phyloP scores from a whole-genome alignment of 2,797 vertebrate species.

The Alcedo quadribrachys region DNA sequence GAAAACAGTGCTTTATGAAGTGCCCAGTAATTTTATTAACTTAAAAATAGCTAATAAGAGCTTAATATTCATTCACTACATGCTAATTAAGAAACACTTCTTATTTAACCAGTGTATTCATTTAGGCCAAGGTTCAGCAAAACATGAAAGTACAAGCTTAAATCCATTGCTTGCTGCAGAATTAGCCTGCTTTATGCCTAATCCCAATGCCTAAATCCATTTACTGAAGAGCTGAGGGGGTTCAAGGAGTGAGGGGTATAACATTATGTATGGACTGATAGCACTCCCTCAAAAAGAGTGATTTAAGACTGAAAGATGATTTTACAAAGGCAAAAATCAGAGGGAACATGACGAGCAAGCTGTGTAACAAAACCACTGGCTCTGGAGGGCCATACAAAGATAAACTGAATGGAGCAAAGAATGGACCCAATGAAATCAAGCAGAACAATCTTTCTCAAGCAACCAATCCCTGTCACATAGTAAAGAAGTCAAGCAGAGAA shows the following conservation, averaged over 20 bases:
- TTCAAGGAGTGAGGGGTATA: not conserved
- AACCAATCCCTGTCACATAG: not conserved
- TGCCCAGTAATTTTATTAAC: conserved; percentile 10
- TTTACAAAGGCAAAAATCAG: not conserved
- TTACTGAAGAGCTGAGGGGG: not conserved
- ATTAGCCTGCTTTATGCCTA: conserved; percentile 20
- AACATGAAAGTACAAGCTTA: conserved; percentile 18
- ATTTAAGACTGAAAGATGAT: not conserved
- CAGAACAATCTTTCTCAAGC: not conserved
- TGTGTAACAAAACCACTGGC: not conserved
- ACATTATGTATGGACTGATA: not conserved
- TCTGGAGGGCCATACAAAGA: not conserved
- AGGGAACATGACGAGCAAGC: not conserved
- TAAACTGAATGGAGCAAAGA: not conserved
- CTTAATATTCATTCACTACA: conserved; percentile 32
- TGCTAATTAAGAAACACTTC: conserved; percentile 34
- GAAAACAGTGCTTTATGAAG: not conserved
- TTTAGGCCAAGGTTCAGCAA: conserved; percentile 27
- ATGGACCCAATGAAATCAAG: not conserved
- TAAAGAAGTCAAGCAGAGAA: not conserved
- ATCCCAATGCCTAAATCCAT: conserved; percentile 11
- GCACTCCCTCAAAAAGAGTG: not conserved
- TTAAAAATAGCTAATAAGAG: not conserved
- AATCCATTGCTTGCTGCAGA: conserved; percentile 9
- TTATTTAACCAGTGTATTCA: not conserved